Percentiles rank a stretch among this genome's conserved stretches.
Conservation (phyloP, 2,113 vertebrate species). For the Trochalopteron elliotii region DNA sequence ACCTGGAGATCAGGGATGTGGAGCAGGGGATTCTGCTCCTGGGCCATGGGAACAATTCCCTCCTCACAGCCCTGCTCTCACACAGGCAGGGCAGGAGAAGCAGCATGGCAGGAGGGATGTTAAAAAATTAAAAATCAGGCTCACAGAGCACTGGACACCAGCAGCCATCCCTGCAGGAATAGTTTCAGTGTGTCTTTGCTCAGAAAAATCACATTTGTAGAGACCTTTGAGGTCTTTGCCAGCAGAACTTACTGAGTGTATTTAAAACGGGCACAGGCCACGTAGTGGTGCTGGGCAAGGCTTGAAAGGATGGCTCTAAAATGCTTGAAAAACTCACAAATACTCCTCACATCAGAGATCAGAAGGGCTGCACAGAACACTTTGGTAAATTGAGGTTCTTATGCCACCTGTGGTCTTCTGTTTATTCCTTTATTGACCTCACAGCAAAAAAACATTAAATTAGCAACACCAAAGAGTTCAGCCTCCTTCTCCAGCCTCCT, state of each 20-base stretch:
- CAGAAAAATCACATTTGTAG: neutral
- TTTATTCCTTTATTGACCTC: neutral
- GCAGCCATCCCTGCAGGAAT: neutral
- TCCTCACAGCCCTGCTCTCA: neutral
- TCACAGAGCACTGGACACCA: neutral
- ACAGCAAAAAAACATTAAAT: neutral
- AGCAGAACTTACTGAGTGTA: neutral
- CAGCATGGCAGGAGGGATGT: neutral
- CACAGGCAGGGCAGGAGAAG: neutral
- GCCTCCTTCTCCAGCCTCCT: neutral
- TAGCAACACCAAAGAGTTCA: neutral
- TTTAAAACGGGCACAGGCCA: neutral
- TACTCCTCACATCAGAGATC: neutral
- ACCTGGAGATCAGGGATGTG: neutral
- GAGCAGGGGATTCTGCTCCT: neutral
- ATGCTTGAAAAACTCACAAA: neutral
- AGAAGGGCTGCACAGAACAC: neutral
- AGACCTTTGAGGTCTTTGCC: neutral
- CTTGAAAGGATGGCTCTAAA: neutral
- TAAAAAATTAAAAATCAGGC: neutral
- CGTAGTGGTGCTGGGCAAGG: neutral
- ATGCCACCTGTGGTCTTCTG: fast-evolving
- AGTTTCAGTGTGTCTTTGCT: neutral
- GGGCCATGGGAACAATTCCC: neutral
- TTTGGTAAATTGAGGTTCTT: neutral